phyloP scores from a whole-genome alignment of 2,888 invertebrate genomes.

The Argyresthia goedartella region DNA sequence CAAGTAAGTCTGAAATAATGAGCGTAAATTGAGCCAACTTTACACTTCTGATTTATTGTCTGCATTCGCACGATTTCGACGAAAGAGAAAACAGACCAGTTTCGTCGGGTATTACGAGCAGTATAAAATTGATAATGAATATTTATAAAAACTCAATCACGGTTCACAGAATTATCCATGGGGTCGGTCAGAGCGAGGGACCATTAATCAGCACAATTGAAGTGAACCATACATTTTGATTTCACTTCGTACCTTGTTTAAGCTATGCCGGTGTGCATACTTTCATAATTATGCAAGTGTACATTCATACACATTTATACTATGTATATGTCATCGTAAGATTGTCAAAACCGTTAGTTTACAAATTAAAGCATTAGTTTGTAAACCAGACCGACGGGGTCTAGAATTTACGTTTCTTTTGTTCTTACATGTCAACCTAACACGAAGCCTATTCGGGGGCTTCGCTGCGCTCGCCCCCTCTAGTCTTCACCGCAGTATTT shows the following conservation, averaged over 20 bases:
- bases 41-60: constrained; percentile 70
- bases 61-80: constrained; percentile 62
- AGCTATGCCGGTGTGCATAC: too few relatives aligned
- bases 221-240: constrained; percentile 24
- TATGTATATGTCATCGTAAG: too few relatives aligned
- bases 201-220: constrained; percentile 61
- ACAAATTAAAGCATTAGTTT: too few relatives aligned
- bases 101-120: constrained; percentile 55
- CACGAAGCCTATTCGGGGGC: too few relatives aligned
- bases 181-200: constrained; percentile 41
- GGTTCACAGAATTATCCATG: constrained; percentile 44
- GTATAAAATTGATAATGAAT: constrained; percentile 65
- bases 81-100: constrained; percentile 70
- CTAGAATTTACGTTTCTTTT: too few relatives aligned
- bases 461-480: too few relatives aligned
- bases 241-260: constrained; percentile 31
- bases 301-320: too few relatives aligned
- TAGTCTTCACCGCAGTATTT: too few relatives aligned
- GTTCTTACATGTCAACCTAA: too few relatives aligned
- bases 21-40: constrained; percentile 66
- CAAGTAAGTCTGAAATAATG: constrained; percentile 64
- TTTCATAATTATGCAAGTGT: too few relatives aligned
- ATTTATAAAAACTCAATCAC: constrained; percentile 66
- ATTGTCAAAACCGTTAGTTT: too few relatives aligned
- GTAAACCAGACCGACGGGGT: too few relatives aligned